These are phyloP conservation scores for Oryzias sinensis DNA, from an alignment of 2,797 vertebrate genomes.

Conservation along the genomic window DNA sequence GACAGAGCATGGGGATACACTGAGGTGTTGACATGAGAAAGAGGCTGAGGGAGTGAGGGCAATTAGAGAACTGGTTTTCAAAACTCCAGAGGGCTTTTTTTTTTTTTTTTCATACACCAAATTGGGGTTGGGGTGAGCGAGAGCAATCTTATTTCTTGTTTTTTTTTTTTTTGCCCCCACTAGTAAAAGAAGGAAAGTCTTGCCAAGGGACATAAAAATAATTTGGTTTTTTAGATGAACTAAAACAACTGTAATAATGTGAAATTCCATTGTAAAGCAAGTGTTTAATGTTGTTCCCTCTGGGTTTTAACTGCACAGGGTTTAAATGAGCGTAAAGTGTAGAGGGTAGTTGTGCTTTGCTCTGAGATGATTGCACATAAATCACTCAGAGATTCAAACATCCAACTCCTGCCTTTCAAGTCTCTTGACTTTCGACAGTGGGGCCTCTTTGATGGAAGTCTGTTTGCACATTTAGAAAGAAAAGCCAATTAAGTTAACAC, in stretches of 20 bases:
- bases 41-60: conserved; percentile 36
- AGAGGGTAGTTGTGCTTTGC: conserved; percentile 45
- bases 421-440: conserved; percentile 18
- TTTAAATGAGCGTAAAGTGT: conserved; percentile 43
- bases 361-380: conserved; percentile 48
- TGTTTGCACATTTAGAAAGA: conserved; percentile 6
- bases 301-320: conserved; percentile 37
- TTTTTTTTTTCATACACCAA: conserved; percentile 19
- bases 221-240: conserved; percentile 57
- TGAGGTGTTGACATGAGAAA: conserved; percentile 12
- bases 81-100: conserved; percentile 33
- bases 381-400: conserved; percentile 38
- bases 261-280: conserved; percentile 53
- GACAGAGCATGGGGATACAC: conserved; percentile 33
- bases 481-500: conserved; percentile 5
- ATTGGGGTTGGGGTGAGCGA: conserved; percentile 24
- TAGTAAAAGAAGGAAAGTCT: conserved; percentile 16
- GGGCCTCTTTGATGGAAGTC: conserved; percentile 14
- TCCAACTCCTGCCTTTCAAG: conserved; percentile 29
- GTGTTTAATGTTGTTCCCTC: conserved; percentile 38
- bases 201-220: conserved; percentile 41
- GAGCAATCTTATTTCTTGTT: conserved; percentile 15
- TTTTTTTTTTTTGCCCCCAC: not conserved
- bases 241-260: conserved; percentile 60
- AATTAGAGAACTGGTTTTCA: conserved; percentile 49